Conservation (phyloP, 35 echinoderm and acorn worm species). For the Apostichopus japonicus region DNA sequence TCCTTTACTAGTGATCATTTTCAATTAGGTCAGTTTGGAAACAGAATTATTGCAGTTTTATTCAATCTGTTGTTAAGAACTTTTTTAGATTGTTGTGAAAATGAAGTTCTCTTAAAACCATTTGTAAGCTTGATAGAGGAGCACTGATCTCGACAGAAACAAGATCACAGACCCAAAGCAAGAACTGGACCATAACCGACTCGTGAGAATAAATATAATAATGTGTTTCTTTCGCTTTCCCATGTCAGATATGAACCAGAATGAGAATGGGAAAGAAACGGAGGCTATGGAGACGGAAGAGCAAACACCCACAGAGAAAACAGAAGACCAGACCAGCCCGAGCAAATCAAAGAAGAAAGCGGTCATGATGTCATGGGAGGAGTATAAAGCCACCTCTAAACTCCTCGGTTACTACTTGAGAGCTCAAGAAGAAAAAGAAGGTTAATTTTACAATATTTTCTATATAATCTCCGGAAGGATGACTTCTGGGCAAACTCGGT, state of each 20-base stretch:
- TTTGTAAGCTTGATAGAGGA: too few species aligned
- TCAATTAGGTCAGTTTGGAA: too few species aligned
- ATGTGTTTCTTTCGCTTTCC: background rate
- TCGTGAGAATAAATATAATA: too few species aligned
- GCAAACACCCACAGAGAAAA: constrained; percentile 43
- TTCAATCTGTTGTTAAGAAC: too few species aligned
- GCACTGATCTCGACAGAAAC: too few species aligned
- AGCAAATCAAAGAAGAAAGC: constrained; percentile 68
- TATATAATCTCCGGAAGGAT: background rate
- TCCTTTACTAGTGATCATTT: too few species aligned
- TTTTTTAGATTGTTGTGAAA: too few species aligned
- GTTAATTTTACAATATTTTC: background rate
- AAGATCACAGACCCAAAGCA: too few species aligned
- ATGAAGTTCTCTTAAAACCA: too few species aligned
- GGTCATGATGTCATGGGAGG: constrained; percentile 87
- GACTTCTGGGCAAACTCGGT: too few species aligned
- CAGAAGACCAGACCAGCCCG: constrained; percentile 37
- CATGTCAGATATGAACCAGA: background rate
- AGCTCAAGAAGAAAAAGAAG: constrained; percentile 85
- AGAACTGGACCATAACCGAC: too few species aligned
- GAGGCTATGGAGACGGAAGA: constrained; percentile 86
- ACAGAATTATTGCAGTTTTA: too few species aligned
- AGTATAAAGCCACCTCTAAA: constrained; percentile 92
- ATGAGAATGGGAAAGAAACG: constrained; percentile 53
- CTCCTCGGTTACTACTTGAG: constrained; percentile 83